Evolutionary conservation across 2,888 invertebrate species (phyloP).

Genomic region (Melitaea athalia): DNA sequence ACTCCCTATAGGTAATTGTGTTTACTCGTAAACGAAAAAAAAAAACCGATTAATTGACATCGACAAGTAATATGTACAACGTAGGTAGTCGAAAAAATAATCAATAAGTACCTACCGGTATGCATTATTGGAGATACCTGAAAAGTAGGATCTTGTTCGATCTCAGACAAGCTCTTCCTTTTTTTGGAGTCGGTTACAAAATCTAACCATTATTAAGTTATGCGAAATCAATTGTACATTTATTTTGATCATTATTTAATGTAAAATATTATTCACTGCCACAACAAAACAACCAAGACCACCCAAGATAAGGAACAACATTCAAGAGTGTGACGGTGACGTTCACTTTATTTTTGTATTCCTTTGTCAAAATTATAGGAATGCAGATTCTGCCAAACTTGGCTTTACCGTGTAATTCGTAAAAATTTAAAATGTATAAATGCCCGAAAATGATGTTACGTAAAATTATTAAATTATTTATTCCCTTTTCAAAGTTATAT

Average conservation of each 20-base stretch:
- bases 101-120: too few species aligned
- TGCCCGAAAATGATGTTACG: background rate
- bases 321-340: conserved; percentile 39
- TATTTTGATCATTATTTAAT: conserved; percentile 28
- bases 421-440: background rate
- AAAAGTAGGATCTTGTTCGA: too few species aligned
- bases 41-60: too few species aligned
- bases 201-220: conserved; percentile 1
- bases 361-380: conserved; percentile 35
- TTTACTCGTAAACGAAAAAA: too few species aligned
- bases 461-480: background rate
- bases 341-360: conserved; percentile 40
- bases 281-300: conserved; percentile 42
- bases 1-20: background rate
- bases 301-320: conserved; percentile 42
- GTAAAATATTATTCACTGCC: conserved; percentile 41
- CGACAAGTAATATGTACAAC: too few species aligned
- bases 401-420: conserved; percentile 9
- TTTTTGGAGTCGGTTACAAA: too few species aligned
- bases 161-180: too few species aligned
- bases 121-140: too few species aligned
- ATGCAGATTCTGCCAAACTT: conserved; percentile 24
- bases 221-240: conserved; percentile 22
- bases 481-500: too few species aligned
- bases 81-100: too few species aligned